phyloP scores from a whole-genome alignment of 2,888 invertebrate species.

The Drosophila limbata region DNA sequence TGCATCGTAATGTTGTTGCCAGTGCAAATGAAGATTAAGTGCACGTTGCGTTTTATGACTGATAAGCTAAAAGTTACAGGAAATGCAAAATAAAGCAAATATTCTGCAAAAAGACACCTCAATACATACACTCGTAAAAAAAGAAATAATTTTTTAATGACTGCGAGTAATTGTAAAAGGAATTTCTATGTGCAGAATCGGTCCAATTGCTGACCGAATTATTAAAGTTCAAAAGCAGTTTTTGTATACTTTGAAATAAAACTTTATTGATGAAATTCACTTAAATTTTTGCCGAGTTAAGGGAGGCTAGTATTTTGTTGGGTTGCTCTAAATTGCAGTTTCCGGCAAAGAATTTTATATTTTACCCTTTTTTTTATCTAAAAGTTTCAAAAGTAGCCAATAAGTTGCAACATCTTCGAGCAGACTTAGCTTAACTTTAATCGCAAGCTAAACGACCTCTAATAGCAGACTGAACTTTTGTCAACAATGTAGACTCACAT shows the following conservation, averaged over 20 bases:
- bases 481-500: slow-evolving; percentile 71
- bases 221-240: not conserved
- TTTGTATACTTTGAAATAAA: not conserved
- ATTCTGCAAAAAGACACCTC: slow-evolving; percentile 12
- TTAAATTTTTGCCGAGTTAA: not conserved
- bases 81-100: slow-evolving; percentile 27
- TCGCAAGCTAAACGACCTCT: slow-evolving; percentile 79
- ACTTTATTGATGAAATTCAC: not conserved
- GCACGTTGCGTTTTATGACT: slow-evolving; percentile 55
- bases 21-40: slow-evolving; percentile 61
- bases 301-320: not conserved
- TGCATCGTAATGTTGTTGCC: slow-evolving; percentile 26
- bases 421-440: slow-evolving; percentile 75
- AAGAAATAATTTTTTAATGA: slow-evolving; percentile 14
- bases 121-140: slow-evolving; percentile 17
- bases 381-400: slow-evolving; percentile 14
- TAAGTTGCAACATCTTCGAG: slow-evolving; percentile 6
- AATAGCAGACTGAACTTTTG: slow-evolving; percentile 74
- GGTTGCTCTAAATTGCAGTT: not conserved
- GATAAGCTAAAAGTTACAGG: slow-evolving; percentile 43
- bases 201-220: not conserved
- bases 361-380: too few species aligned
- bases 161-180: slow-evolving; percentile 14
- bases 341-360: not conserved
- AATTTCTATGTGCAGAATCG: not conserved